Percentiles rank a stretch among this genome's conserved stretches.
These are phyloP conservation scores for Clamator glandarius DNA, from an alignment of 2,797 vertebrate genomes.

Conservation along the genomic window DNA sequence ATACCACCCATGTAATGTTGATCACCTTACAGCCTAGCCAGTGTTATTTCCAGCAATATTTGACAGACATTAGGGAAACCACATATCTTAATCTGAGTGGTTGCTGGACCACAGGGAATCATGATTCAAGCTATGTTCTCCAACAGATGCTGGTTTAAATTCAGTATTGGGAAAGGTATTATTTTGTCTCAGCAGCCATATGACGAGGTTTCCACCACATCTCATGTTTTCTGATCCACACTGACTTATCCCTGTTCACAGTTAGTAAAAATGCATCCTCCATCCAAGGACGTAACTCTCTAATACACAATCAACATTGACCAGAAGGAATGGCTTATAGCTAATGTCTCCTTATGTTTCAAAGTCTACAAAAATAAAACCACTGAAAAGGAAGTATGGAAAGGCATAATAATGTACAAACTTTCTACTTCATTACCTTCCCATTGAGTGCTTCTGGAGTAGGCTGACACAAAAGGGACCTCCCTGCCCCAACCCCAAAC, in stretches of 20 bases:
- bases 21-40: constrained; percentile 21
- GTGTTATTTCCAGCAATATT: constrained; percentile 15
- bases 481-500: background rate
- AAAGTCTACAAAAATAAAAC: constrained; percentile 38
- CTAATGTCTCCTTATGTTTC: constrained; percentile 53
- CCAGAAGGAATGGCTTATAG: background rate
- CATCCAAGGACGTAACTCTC: background rate
- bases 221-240: constrained; percentile 8
- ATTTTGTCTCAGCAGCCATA: background rate
- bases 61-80: constrained; percentile 52
- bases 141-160: constrained; percentile 13
- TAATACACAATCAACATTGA: background rate
- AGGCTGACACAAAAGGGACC: background rate
- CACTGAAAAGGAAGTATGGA: background rate
- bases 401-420: constrained; percentile 41
- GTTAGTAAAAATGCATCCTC: constrained; percentile 48
- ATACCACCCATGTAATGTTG: constrained; percentile 64
- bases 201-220: constrained; percentile 14
- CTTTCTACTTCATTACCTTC: constrained; percentile 42
- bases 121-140: constrained; percentile 6
- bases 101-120: constrained; percentile 17
- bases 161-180: background rate
- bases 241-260: constrained; percentile 12
- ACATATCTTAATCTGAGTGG: constrained; percentile 39
- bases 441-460: constrained; percentile 34